phyloP scores from a whole-genome alignment of 2,113 vertebrate species.

The Muntiacus reevesi region DNA sequence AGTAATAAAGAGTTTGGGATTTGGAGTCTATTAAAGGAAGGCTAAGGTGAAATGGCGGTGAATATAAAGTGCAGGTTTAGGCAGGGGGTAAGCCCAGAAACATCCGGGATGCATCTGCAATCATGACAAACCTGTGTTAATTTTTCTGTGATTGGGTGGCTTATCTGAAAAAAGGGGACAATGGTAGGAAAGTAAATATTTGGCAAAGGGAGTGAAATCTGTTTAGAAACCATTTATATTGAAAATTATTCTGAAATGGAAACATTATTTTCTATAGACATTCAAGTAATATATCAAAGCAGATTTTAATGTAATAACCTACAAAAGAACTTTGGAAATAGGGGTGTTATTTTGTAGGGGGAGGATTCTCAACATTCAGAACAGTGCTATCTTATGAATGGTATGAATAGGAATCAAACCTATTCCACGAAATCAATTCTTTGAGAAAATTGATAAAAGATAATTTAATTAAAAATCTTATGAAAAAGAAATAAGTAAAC shows the following conservation, averaged over 20 bases:
- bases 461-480: background rate
- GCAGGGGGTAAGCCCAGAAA: background rate
- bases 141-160: background rate
- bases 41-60: background rate
- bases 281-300: background rate
- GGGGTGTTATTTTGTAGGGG: background rate
- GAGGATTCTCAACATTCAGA: background rate
- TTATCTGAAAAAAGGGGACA: background rate
- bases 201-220: background rate
- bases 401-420: background rate
- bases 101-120: fast-evolving
- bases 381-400: conserved; percentile 8
- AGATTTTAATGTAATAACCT: background rate
- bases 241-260: conserved; percentile 20
- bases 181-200: background rate
- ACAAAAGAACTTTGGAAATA: background rate
- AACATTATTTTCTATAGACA: background rate
- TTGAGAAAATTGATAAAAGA: conserved; percentile 12
- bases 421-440: background rate
- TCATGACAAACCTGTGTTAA: background rate
- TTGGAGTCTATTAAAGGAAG: background rate
- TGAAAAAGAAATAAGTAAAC: background rate
- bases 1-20: background rate
- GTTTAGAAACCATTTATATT: background rate
- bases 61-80: background rate